Evolutionary conservation across 2,797 vertebrate genomes (phyloP).

Genomic region (Cirrhinus molitorella): DNA sequence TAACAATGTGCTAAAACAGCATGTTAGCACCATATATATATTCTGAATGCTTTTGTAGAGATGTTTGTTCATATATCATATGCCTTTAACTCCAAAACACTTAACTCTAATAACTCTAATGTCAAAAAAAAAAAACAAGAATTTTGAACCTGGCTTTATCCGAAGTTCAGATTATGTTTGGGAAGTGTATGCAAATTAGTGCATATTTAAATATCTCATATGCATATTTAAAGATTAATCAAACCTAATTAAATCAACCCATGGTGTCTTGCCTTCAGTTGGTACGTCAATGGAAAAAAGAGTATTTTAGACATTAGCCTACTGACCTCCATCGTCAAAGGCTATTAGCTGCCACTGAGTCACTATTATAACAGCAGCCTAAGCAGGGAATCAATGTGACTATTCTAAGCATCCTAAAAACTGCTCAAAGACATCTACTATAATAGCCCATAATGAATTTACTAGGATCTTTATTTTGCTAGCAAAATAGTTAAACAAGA

Average conservation of each 20-base stretch:
- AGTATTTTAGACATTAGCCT: constrained; percentile 13
- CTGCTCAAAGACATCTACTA: not conserved
- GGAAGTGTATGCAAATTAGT: not conserved
- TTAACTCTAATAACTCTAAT: not conserved
- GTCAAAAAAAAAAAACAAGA: not conserved
- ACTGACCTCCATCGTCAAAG: constrained; percentile 15
- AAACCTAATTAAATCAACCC: not conserved
- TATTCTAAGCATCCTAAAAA: not conserved
- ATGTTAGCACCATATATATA: too few species aligned
- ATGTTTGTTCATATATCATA: not conserved
- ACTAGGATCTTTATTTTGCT: not conserved
- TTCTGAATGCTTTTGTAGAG: not conserved
- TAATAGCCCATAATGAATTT: not conserved
- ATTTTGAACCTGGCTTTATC: not conserved
- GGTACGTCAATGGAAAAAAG: constrained; percentile 29
- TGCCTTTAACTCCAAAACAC: not conserved
- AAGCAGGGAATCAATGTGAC: not conserved
- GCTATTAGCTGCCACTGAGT: not conserved
- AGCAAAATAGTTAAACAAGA: not conserved
- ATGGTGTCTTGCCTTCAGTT: not conserved
- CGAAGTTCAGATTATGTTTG: not conserved
- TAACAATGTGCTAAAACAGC: too few species aligned
- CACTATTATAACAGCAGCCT: not conserved
- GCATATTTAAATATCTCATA: not conserved
- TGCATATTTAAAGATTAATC: not conserved